A percentile compares a stretch with the other conserved stretches of the same genome.
Conservation (phyloP, 2,113 vertebrate species). For the Bombycilla garrulus region DNA sequence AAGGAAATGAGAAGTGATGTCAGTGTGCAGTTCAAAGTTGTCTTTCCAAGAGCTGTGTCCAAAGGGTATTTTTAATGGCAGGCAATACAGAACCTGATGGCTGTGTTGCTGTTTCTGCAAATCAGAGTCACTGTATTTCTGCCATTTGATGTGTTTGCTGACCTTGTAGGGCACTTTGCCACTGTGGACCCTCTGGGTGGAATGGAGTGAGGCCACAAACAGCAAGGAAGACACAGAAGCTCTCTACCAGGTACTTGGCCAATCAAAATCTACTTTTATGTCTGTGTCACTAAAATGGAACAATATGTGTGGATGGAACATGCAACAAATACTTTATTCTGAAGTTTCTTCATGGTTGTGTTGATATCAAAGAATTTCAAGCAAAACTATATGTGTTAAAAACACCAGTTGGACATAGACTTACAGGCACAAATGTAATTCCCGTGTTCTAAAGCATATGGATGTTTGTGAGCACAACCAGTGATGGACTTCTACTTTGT, state of each 20-base stretch:
- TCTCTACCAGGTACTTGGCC: constrained; percentile 83
- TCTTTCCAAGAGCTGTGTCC: background rate
- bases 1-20: background rate
- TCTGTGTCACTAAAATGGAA: background rate
- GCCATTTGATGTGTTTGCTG: background rate
- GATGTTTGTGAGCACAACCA: background rate
- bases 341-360: background rate
- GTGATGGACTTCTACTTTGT: background rate
- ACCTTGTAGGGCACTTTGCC: constrained; percentile 80
- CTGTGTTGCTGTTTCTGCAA: background rate
- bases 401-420: background rate
- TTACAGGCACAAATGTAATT: background rate
- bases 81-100: background rate
- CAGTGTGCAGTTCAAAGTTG: background rate
- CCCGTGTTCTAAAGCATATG: background rate
- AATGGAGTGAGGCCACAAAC: constrained; percentile 82
- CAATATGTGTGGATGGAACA: background rate
- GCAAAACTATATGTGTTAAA: background rate
- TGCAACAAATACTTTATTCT: background rate
- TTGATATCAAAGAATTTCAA: background rate
- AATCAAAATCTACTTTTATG: background rate
- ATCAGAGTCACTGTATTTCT: background rate
- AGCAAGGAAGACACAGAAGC: constrained; percentile 79
- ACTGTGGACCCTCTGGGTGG: constrained; percentile 84
- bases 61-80: background rate